Evolutionary conservation across 2,888 invertebrate genomes (phyloP), one percentile per base, ranked within the genome.

Genomic region (Chironomus tentans): DNA sequence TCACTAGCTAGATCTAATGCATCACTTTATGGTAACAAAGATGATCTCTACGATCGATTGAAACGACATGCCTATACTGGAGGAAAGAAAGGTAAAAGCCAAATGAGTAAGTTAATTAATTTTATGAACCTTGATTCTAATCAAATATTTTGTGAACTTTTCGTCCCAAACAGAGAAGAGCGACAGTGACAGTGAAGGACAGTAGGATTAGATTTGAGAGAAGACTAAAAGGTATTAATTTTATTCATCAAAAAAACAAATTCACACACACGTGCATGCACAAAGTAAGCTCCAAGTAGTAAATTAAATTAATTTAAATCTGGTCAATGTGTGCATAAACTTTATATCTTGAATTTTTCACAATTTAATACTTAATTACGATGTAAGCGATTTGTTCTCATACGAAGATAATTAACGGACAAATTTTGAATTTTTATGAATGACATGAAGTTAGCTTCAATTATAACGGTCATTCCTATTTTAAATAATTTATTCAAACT

Each of bases 21-120:
- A 77, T 95, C 95, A 84, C 92, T 96, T 82, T 96, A 96, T 83
- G 95, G 95, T 79, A 96, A 97, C 85, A 96, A 95, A 86, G 96
- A 96, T 83, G 96, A 97, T 85, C 88, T 97, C 80, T 97, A 97
- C 83, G 96, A 97, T 85, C 90, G 96, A 87, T 88, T 97, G 85
- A 94, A 96, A 85, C 90, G 95, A 85, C 96, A 96, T 86, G 96
- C 96, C 82, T 97, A 96, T 85, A 88, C 88, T 84, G 93, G 93
- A 81, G 93, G 93, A 81, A 96, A 96, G 87, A 96, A 96, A 93
- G 95, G 95, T 95, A 86, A 86, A 38, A 38, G 38, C 38, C 38
- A 38, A 38, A 38, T 38, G 38, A 38, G 38, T 38, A 38, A 81
- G 79, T 46, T n/a, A 13, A 56, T 38, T 38, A 38, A 38, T 38